These are phyloP conservation scores for Cryptosula pallasiana DNA, from an alignment of 2,888 invertebrate species.

Conservation along the genomic window DNA sequence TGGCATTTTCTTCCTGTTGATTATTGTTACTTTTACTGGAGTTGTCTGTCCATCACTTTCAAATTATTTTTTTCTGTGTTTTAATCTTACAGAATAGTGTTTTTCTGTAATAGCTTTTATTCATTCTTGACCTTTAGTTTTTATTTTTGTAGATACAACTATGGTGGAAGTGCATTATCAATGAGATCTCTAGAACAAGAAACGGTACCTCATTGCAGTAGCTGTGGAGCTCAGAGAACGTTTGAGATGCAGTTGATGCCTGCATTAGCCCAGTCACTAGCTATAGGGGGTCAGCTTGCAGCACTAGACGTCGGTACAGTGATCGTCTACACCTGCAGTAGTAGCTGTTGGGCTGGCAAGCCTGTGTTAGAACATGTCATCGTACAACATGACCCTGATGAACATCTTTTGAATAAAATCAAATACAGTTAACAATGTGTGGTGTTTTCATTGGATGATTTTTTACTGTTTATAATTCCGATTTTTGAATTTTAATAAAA, in stretches of 20 bases:
- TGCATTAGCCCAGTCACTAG: slow-evolving; percentile 68
- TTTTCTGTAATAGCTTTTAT: too few species aligned
- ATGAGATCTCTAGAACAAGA: slow-evolving; percentile 58
- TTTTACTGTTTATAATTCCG: too few species aligned
- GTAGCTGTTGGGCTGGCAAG: slow-evolving; percentile 81
- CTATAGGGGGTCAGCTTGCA: slow-evolving; percentile 48
- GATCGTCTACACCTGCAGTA: slow-evolving; percentile 73
- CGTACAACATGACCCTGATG: slow-evolving; percentile 66
- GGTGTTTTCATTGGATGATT: too few species aligned
- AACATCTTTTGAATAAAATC: slow-evolving; percentile 34
- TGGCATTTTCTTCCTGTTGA: too few species aligned
- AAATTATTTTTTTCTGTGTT: too few species aligned
- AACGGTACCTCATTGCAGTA: slow-evolving; percentile 58
- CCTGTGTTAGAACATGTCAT: slow-evolving; percentile 57
- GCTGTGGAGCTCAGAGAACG: slow-evolving; percentile 61
- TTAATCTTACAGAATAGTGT: too few species aligned
- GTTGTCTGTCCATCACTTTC: too few species aligned
- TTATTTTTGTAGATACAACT: slow-evolving; percentile 64
- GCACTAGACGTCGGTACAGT: slow-evolving; percentile 78
- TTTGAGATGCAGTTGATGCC: slow-evolving; percentile 83
- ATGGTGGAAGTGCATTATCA: slow-evolving; percentile 57
- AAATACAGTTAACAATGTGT: too few species aligned
- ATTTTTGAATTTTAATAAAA: too few species aligned
- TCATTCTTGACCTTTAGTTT: background rate
- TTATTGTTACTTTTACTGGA: too few species aligned